Conservation (phyloP, 1,140 invertebrate species). For the Pseudachorutes palmiensis region DNA sequence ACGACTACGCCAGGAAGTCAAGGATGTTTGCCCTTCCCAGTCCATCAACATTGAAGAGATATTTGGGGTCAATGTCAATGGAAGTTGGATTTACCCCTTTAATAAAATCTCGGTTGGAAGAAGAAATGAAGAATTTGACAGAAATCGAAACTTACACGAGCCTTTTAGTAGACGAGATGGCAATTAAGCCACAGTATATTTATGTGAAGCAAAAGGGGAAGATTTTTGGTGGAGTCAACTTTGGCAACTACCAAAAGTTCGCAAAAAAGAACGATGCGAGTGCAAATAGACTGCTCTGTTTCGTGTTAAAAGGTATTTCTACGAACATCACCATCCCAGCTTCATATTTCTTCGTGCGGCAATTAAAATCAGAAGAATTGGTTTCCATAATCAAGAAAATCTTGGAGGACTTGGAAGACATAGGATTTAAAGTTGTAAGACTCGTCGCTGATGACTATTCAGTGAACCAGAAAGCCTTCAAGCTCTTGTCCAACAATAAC, state of each 20-base stretch:
- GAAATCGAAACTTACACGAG: not conserved
- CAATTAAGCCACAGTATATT: not conserved
- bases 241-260: too few species aligned
- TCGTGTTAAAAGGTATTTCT: not conserved
- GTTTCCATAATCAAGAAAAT: not conserved
- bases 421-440: not conserved
- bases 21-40: not conserved
- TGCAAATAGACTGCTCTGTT: not conserved
- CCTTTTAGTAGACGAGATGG: not conserved
- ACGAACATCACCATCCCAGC: not conserved
- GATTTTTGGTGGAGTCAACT: not conserved
- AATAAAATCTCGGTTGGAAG: not conserved
- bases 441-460: not conserved
- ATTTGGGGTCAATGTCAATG: not conserved
- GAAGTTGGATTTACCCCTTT: not conserved
- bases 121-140: not conserved
- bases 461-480: not conserved
- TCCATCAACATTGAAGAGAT: not conserved
- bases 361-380: not conserved
- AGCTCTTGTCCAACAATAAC: not conserved
- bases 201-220: not conserved
- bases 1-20: not conserved
- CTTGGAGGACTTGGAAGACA: not conserved
- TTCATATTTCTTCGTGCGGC: not conserved
- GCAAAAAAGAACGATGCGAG: not conserved